Evolutionary conservation across 2,888 invertebrate species (phyloP).

Genomic region (Folsomia candida): DNA sequence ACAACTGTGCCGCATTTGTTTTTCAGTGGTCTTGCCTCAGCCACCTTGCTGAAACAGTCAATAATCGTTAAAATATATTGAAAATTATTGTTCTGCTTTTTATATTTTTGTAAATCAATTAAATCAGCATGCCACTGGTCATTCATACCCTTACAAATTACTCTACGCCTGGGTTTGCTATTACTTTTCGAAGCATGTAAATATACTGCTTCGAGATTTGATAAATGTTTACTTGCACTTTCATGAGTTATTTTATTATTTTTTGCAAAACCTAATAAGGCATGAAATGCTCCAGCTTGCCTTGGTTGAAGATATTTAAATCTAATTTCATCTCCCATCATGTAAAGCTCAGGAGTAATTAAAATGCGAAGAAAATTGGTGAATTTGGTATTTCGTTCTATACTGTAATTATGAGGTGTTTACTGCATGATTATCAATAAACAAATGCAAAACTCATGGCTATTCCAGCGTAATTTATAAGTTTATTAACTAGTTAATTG

Average conservation of each 20-base stretch:
- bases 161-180: slow-evolving; percentile 12
- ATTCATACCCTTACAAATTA: slow-evolving; percentile 14
- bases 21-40: slow-evolving; percentile 6
- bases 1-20: slow-evolving; percentile 21
- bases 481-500: no score
- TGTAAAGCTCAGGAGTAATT: no score
- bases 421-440: no score
- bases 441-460: no score
- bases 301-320: no score
- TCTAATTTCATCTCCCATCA: no score
- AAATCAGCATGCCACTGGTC: slow-evolving; percentile 24
- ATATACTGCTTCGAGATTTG: slow-evolving; percentile 10
- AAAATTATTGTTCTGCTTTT: slow-evolving; percentile 7
- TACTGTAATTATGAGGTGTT: no score
- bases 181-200: slow-evolving; percentile 15
- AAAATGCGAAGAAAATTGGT: no score
- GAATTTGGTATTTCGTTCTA: no score
- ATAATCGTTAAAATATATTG: slow-evolving; percentile 24
- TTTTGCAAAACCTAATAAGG: no score
- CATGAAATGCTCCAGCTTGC: no score
- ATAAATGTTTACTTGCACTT: slow-evolving; percentile 9
- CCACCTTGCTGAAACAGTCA: slow-evolving; percentile 16
- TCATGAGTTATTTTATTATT: neutral
- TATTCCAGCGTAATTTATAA: no score
- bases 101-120: slow-evolving; percentile 9